phyloP scores from a whole-genome alignment of 2,113 vertebrate species.

The Cyprinodon variegatus region DNA sequence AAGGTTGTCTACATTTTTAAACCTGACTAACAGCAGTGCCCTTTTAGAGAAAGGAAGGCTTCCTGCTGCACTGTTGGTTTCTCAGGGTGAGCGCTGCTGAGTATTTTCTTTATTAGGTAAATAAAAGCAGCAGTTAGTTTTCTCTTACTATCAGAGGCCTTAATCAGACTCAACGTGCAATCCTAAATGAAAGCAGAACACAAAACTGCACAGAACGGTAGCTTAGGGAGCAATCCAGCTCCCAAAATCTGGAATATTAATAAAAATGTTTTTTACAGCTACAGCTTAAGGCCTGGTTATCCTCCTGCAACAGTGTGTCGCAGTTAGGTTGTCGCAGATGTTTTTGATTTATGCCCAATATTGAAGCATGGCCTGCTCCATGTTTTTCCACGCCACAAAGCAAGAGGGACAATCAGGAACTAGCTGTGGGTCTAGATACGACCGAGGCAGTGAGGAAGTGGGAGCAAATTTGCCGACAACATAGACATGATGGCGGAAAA shows the following conservation, averaged over 20 bases:
- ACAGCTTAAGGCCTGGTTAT: not conserved
- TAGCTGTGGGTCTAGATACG: too few relatives aligned
- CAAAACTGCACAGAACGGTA: not conserved
- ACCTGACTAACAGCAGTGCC: not conserved
- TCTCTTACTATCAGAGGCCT: conserved; percentile 12
- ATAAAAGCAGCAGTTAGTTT: conserved; percentile 26
- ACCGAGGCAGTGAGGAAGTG: too few relatives aligned
- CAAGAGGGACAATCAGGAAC: too few relatives aligned
- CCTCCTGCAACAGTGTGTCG: too few relatives aligned
- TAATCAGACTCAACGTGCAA: conserved; percentile 20
- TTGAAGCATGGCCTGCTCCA: too few relatives aligned
- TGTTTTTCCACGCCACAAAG: too few relatives aligned
- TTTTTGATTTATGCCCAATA: too few relatives aligned
- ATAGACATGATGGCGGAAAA: too few relatives aligned
- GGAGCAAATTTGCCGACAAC: too few relatives aligned
- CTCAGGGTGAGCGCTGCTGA: not conserved
- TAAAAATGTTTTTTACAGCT: not conserved
- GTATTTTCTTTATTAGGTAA: conserved; percentile 3
- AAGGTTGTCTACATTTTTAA: not conserved
- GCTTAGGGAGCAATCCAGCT: not conserved
- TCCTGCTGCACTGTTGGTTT: not conserved
- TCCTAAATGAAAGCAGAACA: conserved; percentile 22
- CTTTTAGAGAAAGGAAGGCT: not conserved
- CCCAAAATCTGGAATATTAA: not conserved
- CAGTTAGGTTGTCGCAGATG: too few relatives aligned